Evolutionary conservation across 2,888 invertebrate species (phyloP).

Genomic region (Ennomos fuscantarius): DNA sequence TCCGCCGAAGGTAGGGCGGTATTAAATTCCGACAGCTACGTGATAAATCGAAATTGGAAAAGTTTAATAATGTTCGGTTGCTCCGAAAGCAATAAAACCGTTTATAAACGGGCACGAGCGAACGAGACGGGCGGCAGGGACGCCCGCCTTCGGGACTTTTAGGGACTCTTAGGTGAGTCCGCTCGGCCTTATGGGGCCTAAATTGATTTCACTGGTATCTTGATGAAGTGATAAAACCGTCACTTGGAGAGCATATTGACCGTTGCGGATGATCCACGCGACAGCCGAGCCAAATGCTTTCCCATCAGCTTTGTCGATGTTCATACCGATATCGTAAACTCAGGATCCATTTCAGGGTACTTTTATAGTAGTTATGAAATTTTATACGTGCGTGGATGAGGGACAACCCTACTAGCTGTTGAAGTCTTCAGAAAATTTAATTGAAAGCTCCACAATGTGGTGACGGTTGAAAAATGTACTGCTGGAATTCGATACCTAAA

Average conservation of each 20-base stretch:
- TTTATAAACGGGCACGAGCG: constrained; percentile 85
- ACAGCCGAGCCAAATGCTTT: constrained; percentile 27
- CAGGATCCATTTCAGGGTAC: background rate
- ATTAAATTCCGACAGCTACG: constrained; percentile 86
- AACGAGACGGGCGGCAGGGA: constrained; percentile 82
- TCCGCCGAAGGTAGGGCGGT: constrained; percentile 85
- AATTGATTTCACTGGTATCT: constrained; percentile 80
- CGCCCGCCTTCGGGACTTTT: constrained; percentile 82
- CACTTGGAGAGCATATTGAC: constrained; percentile 51
- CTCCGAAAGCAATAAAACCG: constrained; percentile 86
- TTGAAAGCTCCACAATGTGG: constrained; percentile 56
- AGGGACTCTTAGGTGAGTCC: constrained; percentile 81
- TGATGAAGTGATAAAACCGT: constrained; percentile 77
- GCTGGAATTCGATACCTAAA: constrained; percentile 27
- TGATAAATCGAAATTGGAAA: constrained; percentile 86
- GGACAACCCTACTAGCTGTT: constrained; percentile 53
- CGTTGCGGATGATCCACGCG: constrained; percentile 39
- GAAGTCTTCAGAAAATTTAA: constrained; percentile 61
- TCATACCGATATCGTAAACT: constrained; percentile 4
- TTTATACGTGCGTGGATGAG: constrained; percentile 6
- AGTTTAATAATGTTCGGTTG: constrained; percentile 86
- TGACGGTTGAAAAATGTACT: constrained; percentile 52
- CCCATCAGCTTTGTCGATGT: constrained; percentile 1
- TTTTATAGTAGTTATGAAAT: background rate
- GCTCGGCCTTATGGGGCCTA: constrained; percentile 69